Evolutionary conservation across 1,140 invertebrate species (phyloP).

Genomic region (Leptopilina boulardi): DNA sequence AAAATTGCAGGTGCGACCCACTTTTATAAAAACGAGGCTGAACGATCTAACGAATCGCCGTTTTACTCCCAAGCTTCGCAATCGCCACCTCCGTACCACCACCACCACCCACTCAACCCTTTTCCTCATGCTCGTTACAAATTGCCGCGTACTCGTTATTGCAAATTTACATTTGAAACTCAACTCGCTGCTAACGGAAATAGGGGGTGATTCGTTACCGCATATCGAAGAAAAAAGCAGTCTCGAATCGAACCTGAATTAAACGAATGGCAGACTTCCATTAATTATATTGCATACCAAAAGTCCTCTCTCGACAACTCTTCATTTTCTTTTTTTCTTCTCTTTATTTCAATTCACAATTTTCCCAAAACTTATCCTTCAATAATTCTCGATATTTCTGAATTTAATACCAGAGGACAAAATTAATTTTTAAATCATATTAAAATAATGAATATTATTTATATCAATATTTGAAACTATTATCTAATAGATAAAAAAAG

Average conservation of each 20-base stretch:
- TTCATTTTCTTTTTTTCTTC: not conserved
- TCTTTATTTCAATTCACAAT: not conserved
- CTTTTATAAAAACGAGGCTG: conserved; percentile 38
- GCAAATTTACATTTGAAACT: conserved; percentile 48
- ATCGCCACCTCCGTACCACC: conserved; percentile 9
- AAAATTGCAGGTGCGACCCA: conserved; percentile 36
- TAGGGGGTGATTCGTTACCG: conserved; percentile 11
- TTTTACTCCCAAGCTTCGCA: conserved; percentile 25
- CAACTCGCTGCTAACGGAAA: not conserved
- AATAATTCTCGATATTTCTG: not conserved
- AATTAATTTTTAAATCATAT: too few relatives aligned
- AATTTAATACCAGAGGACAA: not conserved
- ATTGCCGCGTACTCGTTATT: conserved; percentile 46
- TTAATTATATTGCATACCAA: not conserved
- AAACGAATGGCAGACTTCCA: not conserved
- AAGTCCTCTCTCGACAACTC: not conserved
- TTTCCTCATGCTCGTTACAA: conserved; percentile 38
- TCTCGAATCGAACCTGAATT: not conserved
- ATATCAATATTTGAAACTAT: too few relatives aligned
- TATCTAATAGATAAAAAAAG: too few relatives aligned
- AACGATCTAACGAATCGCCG: conserved; percentile 46
- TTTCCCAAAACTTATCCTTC: not conserved
- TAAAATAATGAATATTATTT: too few relatives aligned
- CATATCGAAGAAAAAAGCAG: conserved; percentile 19
- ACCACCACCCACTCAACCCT: conserved; percentile 30